phyloP scores from a whole-genome alignment of 2,797 vertebrate genomes.

The Champsocephalus gunnari region DNA sequence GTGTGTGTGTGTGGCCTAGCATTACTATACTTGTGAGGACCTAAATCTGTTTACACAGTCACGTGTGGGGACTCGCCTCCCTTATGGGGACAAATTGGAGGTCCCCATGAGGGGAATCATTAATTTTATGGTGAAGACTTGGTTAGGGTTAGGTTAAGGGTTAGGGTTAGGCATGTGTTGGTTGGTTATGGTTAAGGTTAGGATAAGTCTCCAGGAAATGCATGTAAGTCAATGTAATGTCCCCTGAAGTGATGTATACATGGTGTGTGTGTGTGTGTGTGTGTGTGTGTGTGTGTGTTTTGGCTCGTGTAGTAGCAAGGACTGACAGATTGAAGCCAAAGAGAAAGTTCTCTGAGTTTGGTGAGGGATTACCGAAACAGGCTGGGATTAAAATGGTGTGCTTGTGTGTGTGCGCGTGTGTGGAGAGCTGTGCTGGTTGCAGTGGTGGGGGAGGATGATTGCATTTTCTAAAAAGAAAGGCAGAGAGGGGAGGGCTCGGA shows the following conservation, averaged over 20 bases:
- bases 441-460: constrained; percentile 65
- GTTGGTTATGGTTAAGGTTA: no score
- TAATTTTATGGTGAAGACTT: no score
- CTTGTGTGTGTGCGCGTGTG: constrained; percentile 30
- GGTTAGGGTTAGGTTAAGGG: no score
- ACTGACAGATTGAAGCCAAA: constrained; percentile 66
- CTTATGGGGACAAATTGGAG: no score
- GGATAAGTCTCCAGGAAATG: no score
- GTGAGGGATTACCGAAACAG: constrained; percentile 74
- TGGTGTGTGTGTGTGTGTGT: neutral
- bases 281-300: constrained; percentile 4
- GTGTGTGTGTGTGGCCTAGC: neutral
- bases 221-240: no score
- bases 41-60: no score
- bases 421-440: constrained; percentile 39
- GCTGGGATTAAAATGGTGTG: constrained; percentile 70
- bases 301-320: constrained; percentile 13
- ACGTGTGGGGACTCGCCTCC: no score
- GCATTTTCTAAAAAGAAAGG: constrained; percentile 48
- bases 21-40: no score
- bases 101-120: no score
- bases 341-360: constrained; percentile 74
- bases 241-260: no score
- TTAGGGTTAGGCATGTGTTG: no score
- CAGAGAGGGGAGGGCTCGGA: constrained; percentile 25